Evolutionary conservation across 2,113 vertebrate genomes (phyloP).

Genomic region (Acrocephalus kingi): DNA sequence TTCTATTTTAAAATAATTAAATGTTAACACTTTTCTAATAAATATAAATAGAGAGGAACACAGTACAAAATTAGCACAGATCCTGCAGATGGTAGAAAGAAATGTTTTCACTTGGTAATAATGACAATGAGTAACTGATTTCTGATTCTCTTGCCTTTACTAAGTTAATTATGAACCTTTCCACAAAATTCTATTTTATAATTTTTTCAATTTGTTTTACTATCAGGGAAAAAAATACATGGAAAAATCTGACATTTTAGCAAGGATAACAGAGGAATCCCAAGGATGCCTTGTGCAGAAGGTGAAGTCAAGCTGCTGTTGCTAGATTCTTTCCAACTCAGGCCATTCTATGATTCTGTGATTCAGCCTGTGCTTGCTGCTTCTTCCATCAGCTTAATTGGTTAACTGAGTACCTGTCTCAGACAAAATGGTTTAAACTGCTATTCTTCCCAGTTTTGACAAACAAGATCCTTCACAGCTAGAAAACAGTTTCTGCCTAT

Average conservation of each 20-base stretch:
- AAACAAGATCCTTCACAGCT: not conserved
- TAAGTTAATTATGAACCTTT: conserved; percentile 64
- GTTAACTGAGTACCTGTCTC: not conserved
- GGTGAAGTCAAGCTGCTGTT: not conserved
- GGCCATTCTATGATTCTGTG: not conserved
- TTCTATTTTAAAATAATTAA: conserved; percentile 48
- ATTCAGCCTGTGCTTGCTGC: not conserved
- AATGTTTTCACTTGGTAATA: conserved; percentile 41
- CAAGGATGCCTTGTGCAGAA: not conserved
- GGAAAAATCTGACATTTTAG: conserved; percentile 33
- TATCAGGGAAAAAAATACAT: not conserved
- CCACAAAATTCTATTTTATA: conserved; percentile 58
- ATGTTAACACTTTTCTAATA: conserved; percentile 37
- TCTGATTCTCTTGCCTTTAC: conserved; percentile 42
- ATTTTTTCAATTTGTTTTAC: conserved; percentile 56
- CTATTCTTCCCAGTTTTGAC: not conserved
- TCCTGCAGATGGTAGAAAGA: conserved; percentile 36
- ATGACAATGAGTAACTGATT: conserved; percentile 62
- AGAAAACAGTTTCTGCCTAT: not conserved
- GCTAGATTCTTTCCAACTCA: not conserved
- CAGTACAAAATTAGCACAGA: conserved; percentile 8
- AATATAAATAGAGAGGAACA: conserved; percentile 33
- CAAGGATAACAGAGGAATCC: conserved; percentile 8
- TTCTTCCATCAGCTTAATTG: conserved; percentile 4
- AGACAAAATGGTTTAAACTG: not conserved